Conservation (phyloP, 2,113 vertebrate species). For the Okapia johnstoni region DNA sequence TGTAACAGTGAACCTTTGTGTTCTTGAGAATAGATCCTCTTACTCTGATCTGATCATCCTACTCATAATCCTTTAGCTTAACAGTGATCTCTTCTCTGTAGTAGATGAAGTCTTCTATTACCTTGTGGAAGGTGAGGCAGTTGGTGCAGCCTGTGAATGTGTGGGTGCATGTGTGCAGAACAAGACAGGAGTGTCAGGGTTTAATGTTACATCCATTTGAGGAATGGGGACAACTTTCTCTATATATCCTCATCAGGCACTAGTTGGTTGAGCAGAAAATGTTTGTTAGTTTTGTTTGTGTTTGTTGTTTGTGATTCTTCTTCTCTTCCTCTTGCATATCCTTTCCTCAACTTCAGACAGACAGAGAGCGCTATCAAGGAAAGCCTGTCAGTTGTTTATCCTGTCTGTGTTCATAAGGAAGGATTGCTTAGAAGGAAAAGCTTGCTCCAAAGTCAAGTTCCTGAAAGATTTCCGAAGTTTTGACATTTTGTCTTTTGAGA, state of each 20-base stretch:
- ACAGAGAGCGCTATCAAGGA: not conserved
- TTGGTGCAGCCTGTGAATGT: not conserved
- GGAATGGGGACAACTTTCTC: not conserved
- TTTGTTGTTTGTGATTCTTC: not conserved
- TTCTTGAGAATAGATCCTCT: not conserved
- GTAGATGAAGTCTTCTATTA: not conserved
- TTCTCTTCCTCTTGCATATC: accelerated
- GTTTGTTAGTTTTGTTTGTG: not conserved
- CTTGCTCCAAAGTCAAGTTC: not conserved
- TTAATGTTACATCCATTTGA: not conserved
- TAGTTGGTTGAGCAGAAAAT: not conserved
- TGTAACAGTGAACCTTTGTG: not conserved
- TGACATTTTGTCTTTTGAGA: not conserved
- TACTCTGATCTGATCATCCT: not conserved
- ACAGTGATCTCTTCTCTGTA: not conserved
- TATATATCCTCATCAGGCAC: not conserved
- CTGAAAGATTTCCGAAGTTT: not conserved
- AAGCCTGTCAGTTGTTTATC: not conserved
- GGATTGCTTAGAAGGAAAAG: not conserved
- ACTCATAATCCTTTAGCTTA: not conserved
- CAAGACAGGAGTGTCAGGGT: accelerated
- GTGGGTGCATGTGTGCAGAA: not conserved
- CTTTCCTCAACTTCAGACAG: not conserved
- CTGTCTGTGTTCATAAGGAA: not conserved
- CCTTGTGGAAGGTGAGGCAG: not conserved